Evolutionary conservation across 2,888 invertebrate species (phyloP).

Genomic region (Abrostola tripartita): DNA sequence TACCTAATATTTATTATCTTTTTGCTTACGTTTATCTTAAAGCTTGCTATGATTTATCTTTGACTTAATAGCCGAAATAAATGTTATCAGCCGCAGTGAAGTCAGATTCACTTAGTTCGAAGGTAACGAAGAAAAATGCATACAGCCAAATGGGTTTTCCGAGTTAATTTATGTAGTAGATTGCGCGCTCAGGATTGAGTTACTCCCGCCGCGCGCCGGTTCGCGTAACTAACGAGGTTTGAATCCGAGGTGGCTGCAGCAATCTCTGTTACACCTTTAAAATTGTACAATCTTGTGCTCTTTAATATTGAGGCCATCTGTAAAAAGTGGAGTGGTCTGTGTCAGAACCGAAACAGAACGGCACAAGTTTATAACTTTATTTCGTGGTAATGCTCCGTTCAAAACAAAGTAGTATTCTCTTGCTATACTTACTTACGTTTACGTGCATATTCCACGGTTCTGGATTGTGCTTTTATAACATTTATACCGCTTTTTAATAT

Average conservation of each 20-base stretch:
- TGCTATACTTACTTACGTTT: neutral
- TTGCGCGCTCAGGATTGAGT: constrained; percentile 51
- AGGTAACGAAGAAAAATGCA: constrained; percentile 42
- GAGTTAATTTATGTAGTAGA: constrained; percentile 57
- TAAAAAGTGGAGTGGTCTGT: neutral
- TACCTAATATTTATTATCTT: constrained; percentile 28
- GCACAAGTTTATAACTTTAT: neutral
- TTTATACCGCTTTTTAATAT: neutral
- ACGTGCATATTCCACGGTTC: neutral
- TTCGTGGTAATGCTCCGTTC: neutral
- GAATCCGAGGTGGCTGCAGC: constrained; percentile 19
- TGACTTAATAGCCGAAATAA: constrained; percentile 56
- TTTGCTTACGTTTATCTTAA: constrained; percentile 33
- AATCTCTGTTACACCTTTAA: constrained; percentile 36
- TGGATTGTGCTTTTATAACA: neutral
- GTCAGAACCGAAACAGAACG: neutral
- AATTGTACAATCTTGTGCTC: constrained; percentile 35
- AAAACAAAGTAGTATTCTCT: neutral
- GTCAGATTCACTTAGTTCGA: constrained; percentile 61
- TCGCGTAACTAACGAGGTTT: constrained; percentile 48
- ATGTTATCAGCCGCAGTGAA: constrained; percentile 64
- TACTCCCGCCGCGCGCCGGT: constrained; percentile 31
- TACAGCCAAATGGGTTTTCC: constrained; percentile 48
- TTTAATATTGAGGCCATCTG: constrained; percentile 16
- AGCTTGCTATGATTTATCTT: constrained; percentile 50